Evolutionary conservation across 2,113 vertebrate species (phyloP).

Genomic region (Bufo gargarizans): DNA sequence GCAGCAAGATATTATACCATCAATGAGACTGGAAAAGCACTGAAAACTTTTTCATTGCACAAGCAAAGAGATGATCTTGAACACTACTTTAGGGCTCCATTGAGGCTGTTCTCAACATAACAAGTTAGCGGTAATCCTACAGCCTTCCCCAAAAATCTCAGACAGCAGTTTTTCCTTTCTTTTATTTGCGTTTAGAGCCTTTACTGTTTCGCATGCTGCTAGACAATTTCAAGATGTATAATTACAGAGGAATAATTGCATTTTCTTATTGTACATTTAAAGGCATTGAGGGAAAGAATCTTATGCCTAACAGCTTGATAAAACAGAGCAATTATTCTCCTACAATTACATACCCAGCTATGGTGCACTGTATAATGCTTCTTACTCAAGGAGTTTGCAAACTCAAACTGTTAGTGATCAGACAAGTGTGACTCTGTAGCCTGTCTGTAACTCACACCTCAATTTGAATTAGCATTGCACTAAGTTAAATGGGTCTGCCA

Average conservation of each 20-base stretch:
- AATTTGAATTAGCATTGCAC: background rate
- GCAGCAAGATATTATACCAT: background rate
- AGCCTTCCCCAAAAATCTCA: background rate
- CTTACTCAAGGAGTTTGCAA: background rate
- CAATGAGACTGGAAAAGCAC: background rate
- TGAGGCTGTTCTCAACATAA: background rate
- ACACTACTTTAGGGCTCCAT: constrained; percentile 10
- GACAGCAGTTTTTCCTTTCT: background rate
- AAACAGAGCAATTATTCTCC: constrained; percentile 48
- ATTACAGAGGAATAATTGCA: constrained; percentile 55
- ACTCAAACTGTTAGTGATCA: constrained; percentile 13
- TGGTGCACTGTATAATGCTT: background rate
- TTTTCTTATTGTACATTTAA: constrained; percentile 50
- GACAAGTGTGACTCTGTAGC: background rate
- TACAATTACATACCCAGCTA: constrained; percentile 45
- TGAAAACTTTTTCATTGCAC: background rate
- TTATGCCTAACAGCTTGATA: constrained; percentile 38
- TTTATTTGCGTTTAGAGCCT: constrained; percentile 36
- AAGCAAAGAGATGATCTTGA: background rate
- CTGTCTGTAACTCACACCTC: background rate
- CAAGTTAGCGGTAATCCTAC: constrained; percentile 1
- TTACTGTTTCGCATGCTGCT: constrained; percentile 24
- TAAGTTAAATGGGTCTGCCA: background rate
- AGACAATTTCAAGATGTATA: constrained; percentile 49
- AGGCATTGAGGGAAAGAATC: constrained; percentile 43